A percentile compares a stretch with the other conserved stretches of the same genome.
phyloP scores from a whole-genome alignment of 2,888 invertebrate genomes.

The Dynastes maya region DNA sequence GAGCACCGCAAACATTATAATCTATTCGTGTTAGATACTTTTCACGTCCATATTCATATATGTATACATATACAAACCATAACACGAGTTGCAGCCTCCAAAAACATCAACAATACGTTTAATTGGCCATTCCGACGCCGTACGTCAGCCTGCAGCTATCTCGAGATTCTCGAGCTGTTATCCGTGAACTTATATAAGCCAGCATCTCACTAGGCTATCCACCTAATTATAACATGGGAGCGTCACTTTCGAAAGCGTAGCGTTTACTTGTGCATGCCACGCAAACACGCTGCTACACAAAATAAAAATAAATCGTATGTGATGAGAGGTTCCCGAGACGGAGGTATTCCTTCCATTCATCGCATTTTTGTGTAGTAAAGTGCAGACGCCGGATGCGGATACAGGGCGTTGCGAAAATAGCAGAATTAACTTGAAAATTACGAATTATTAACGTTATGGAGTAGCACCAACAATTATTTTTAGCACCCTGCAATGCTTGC shows the following conservation, averaged over 20 bases:
- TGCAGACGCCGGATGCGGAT: conserved; percentile 1
- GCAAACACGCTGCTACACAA: neutral
- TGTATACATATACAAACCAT: neutral
- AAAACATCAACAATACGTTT: conserved; percentile 20
- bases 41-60: no score
- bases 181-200: conserved; percentile 25
- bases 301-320: neutral
- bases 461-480: no score
- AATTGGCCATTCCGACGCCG: conserved; percentile 2
- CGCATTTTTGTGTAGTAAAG: conserved; percentile 5
- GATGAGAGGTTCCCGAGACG: neutral
- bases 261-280: neutral
- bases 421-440: neutral
- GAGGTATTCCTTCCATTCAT: conserved; percentile 17
- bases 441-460: neutral
- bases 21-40: no score
- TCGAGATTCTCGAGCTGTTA: neutral
- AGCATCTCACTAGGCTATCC: neutral
- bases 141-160: conserved; percentile 7
- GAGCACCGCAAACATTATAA: no score
- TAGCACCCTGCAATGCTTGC: no score
- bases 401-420: neutral
- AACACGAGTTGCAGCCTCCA: neutral
- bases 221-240: neutral
- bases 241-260: neutral